These are phyloP conservation scores for Apus apus DNA, from an alignment of 2,113 vertebrate genomes.

Conservation along the genomic window DNA sequence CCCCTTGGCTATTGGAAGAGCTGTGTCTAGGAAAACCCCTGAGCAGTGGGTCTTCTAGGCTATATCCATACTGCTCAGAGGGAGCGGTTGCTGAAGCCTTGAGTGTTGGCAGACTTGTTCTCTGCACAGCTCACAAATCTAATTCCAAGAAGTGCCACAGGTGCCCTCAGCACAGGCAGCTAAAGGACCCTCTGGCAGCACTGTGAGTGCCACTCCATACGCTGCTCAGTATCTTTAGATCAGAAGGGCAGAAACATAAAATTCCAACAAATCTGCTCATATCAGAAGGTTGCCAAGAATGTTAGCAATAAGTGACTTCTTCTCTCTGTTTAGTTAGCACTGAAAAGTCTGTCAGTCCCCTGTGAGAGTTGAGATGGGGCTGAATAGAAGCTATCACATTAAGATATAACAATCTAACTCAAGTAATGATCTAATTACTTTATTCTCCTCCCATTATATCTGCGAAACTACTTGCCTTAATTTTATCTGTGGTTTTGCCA, in stretches of 20 bases:
- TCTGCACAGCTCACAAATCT: not conserved
- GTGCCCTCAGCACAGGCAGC: not conserved
- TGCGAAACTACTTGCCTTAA: not conserved
- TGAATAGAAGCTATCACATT: not conserved
- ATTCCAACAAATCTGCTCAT: not conserved
- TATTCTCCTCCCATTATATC: not conserved
- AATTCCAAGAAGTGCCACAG: not conserved
- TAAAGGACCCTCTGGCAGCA: not conserved
- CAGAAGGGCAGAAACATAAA: not conserved
- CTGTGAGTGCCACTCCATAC: fast-evolving
- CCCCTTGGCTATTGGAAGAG: not conserved
- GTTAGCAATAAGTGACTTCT: not conserved
- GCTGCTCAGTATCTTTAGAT: not conserved
- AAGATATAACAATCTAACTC: not conserved
- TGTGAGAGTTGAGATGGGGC: not conserved
- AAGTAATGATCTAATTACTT: not conserved
- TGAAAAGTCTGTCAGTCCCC: not conserved
- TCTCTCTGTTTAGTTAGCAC: not conserved
- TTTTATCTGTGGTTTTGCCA: not conserved
- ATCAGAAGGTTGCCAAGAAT: not conserved
- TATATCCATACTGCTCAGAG: not conserved
- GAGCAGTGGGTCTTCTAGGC: not conserved
- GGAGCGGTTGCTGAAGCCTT: not conserved
- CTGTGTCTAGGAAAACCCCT: not conserved
- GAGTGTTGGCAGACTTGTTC: not conserved